phyloP scores from a whole-genome alignment of 2,888 invertebrate species.

The Cheilosia vulpina region DNA sequence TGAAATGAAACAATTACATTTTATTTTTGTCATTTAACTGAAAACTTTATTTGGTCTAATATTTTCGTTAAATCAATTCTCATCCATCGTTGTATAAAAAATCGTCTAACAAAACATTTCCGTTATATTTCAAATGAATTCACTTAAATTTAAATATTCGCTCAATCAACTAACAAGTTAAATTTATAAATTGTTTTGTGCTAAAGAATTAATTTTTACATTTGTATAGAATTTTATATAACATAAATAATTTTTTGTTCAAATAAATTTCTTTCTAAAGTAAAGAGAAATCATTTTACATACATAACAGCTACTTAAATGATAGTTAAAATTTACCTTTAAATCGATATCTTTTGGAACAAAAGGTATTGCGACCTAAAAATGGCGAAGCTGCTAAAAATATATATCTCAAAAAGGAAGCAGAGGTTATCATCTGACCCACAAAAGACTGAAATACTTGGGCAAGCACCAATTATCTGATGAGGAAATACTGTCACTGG shows the following conservation, averaged over 20 bases:
- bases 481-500: no score
- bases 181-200: constrained; percentile 51
- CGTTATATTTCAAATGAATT: constrained; percentile 48
- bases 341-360: no score
- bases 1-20: constrained; percentile 2
- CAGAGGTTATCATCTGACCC: no score
- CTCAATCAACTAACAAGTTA: constrained; percentile 49
- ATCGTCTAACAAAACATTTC: constrained; percentile 49
- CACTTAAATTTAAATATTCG: constrained; percentile 32
- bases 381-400: no score
- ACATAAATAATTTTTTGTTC: background rate
- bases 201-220: constrained; percentile 3
- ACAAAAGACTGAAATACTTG: no score
- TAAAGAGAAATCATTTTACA: background rate
- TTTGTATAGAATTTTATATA: constrained; percentile 19
- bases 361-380: no score
- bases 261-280: background rate
- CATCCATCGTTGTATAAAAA: constrained; percentile 68
- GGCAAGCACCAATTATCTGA: no score
- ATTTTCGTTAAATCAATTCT: constrained; percentile 62
- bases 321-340: no score
- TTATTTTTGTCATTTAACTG: constrained; percentile 41
- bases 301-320: no score
- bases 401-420: no score
- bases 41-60: constrained; percentile 72